Percentiles rank a stretch among this genome's conserved stretches.
Evolutionary conservation across 2,797 vertebrate genomes (phyloP).

Genomic region (Epinephelus coioides): DNA sequence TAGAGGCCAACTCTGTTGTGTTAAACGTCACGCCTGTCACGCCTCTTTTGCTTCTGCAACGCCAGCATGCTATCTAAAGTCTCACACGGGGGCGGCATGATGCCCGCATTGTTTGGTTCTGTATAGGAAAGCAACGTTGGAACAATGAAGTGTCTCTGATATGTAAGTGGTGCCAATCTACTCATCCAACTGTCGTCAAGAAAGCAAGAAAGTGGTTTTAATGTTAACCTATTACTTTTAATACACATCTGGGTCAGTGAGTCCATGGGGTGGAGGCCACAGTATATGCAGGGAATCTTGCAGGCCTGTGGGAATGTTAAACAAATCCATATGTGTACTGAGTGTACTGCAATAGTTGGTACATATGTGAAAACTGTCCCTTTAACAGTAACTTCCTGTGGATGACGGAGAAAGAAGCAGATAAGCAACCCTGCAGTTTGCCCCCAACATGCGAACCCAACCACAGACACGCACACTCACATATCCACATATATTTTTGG

Average conservation of each 20-base stretch:
- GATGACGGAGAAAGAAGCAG: background rate
- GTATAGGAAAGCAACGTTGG: no score
- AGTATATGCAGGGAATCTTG: conserved; percentile 47
- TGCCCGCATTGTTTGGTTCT: no score
- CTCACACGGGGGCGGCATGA: no score
- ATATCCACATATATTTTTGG: conserved; percentile 49
- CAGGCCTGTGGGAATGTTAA: conserved; percentile 43
- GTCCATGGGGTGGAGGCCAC: conserved; percentile 22
- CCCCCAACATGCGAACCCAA: conserved; percentile 26
- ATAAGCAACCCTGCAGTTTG: conserved; percentile 34
- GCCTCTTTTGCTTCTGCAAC: no score
- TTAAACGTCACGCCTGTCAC: no score
- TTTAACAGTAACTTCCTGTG: background rate
- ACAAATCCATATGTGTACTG: conserved; percentile 47
- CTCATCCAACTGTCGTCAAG: background rate
- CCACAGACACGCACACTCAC: conserved; percentile 42
- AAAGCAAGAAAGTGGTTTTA: background rate
- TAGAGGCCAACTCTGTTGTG: no score
- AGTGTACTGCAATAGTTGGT: background rate
- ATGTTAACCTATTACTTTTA: conserved; percentile 3
- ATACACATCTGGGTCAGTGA: conserved; percentile 38
- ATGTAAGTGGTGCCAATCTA: no score
- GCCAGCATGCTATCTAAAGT: no score
- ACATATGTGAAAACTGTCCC: background rate
- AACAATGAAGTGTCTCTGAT: no score